phyloP scores from a whole-genome alignment of 2,113 vertebrate species.

The Narcine bancroftii region DNA sequence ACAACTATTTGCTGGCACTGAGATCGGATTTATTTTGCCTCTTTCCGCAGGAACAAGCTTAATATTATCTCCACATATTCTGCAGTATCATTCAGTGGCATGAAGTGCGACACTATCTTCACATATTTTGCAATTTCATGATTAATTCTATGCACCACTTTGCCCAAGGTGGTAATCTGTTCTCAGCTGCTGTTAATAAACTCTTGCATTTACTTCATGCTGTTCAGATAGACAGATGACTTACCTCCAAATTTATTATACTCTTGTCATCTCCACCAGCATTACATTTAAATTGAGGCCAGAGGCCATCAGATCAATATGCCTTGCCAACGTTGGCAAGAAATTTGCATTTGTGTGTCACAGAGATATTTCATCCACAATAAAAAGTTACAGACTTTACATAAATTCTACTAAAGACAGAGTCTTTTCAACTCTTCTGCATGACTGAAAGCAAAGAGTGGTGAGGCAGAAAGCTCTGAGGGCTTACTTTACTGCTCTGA shows the following conservation, averaged over 20 bases:
- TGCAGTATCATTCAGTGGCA: neutral
- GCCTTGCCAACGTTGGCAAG: neutral
- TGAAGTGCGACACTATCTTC: neutral
- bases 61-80: neutral
- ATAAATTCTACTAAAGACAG: neutral
- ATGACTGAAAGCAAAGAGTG: neutral
- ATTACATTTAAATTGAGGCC: neutral
- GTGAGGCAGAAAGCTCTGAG: too few species aligned
- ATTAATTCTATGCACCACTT: neutral
- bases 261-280: neutral
- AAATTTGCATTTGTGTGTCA: neutral
- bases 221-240: neutral
- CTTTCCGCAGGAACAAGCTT: neutral
- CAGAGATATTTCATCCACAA: neutral
- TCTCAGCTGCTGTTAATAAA: neutral
- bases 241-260: constrained; percentile 20
- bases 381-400: neutral
- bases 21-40: neutral
- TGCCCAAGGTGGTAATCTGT: neutral
- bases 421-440: neutral
- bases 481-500: neutral
- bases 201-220: neutral
- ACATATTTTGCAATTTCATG: neutral
- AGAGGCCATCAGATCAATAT: neutral
- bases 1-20: neutral